Evolutionary conservation across 2,797 vertebrate genomes (phyloP).

Genomic region (Sebastes matsubarae): DNA sequence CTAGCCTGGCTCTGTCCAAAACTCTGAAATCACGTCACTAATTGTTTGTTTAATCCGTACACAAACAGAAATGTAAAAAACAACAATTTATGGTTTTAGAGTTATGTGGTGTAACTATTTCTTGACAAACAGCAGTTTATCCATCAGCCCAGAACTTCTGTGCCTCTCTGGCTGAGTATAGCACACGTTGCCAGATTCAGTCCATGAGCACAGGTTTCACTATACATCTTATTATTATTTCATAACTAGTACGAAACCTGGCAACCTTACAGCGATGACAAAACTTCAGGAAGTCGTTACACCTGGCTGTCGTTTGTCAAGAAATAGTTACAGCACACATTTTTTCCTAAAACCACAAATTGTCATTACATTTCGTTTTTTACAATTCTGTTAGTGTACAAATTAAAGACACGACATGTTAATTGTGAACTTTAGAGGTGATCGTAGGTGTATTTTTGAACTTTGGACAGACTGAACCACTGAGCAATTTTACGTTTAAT

Average conservation of each 20-base stretch:
- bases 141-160: neutral
- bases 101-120: neutral
- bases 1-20: neutral
- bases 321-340: too few relatives aligned
- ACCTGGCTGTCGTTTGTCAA: too few relatives aligned
- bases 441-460: neutral
- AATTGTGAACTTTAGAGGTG: neutral
- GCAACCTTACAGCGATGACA: neutral
- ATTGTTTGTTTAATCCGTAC: neutral
- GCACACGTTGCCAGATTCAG: neutral
- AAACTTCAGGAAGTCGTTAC: too few relatives aligned
- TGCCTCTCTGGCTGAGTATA: neutral
- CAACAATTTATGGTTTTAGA: neutral
- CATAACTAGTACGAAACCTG: neutral
- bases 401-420: neutral
- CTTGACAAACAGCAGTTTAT: neutral
- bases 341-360: too few relatives aligned
- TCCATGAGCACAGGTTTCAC: neutral
- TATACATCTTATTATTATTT: too few relatives aligned
- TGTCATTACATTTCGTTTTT: neutral
- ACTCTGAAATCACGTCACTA: neutral
- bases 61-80: neutral
- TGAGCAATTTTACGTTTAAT: too few relatives aligned
- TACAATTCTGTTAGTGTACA: neutral
- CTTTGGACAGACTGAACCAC: neutral